Evolutionary conservation across 2,888 invertebrate species (phyloP), one percentile per base, ranked within the genome.

Genomic region (Ditylenchus weischeri): DNA sequence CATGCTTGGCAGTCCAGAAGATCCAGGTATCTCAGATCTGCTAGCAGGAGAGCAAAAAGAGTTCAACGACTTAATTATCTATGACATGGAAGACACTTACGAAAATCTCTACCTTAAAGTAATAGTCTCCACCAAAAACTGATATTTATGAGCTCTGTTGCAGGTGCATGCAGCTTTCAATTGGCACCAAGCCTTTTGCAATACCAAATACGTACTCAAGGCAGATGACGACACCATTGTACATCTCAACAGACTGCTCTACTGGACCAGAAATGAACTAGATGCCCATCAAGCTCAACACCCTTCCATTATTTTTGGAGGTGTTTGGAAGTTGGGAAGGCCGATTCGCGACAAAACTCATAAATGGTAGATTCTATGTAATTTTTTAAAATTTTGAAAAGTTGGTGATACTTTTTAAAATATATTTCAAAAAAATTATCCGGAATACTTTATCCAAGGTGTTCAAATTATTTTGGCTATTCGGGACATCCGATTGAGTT

Each of bases 161-260:
- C 29, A 68, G 69, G 62, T 68, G 35, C 64, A 69, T 49, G 64
- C 65, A 38, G 58, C 68, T 13, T 36, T 73, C 35, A 48, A 63
- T 38, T 72, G 72, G 72, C 66, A 72, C 23, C 57, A 60, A 21
- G 15, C 48, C 43, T 73, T 66, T 43, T 72, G 72, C 51, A 54
- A 58, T 10, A 69, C 67, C 0, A 48, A 51, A 21, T 71, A 49
- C 50, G 23, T 64, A 18, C 54, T 72, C 38, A 72, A 72, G 50
- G 64, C 68, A 10, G 72, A 72, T 43, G 72, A 72, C 62, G 72
- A 72, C 23, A 63, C 72, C 4, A 68, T 68, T 21, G 48, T 73
- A 10, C 62, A 69, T 49, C 29, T 73, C 19, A 64, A 60, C 11
- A 60, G 72, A n/a, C 60, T 72, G 15, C 19, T 43, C 19, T 64